Percentiles rank a stretch among this genome's conserved stretches.
Evolutionary conservation across 2,888 invertebrate species (phyloP).

Genomic region (Dicyrtomina minuta): DNA sequence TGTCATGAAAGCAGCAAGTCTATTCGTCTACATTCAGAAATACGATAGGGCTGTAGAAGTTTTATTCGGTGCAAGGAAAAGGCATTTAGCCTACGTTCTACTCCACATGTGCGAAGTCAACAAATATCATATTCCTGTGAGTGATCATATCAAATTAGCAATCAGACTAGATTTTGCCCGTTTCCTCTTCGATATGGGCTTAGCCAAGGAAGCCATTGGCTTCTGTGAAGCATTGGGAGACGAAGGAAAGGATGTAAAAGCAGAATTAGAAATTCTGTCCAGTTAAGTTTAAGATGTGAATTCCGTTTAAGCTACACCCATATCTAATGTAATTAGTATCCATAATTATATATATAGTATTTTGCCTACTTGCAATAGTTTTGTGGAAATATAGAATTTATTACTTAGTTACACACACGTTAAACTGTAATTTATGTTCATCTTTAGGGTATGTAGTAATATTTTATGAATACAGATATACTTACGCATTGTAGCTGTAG

Average conservation of each 20-base stretch:
- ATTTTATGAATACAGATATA: too few relatives aligned
- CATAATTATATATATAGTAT: too few relatives aligned
- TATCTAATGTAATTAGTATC: too few relatives aligned
- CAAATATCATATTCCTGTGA: constrained; percentile 36
- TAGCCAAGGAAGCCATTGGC: constrained; percentile 44
- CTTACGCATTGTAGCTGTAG: too few relatives aligned
- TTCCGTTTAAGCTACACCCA: too few relatives aligned
- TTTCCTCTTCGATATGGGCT: constrained; percentile 50
- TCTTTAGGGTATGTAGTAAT: too few relatives aligned
- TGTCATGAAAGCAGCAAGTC: constrained; percentile 47
- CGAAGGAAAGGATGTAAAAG: constrained; percentile 48
- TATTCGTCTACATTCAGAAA: constrained; percentile 48
- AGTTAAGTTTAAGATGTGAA: background rate
- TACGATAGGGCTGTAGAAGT: constrained; percentile 51
- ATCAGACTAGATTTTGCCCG: constrained; percentile 52
- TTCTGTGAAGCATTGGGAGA: constrained; percentile 49
- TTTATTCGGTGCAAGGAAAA: constrained; percentile 49
- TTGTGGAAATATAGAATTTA: too few relatives aligned
- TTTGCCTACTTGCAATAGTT: too few relatives aligned
- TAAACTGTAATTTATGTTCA: too few relatives aligned
- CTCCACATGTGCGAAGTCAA: constrained; percentile 43
- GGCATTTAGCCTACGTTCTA: constrained; percentile 46
- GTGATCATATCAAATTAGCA: constrained; percentile 49
- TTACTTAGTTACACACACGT: too few relatives aligned
- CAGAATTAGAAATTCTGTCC: constrained; percentile 47